These are phyloP conservation scores for Agrochola macilenta DNA, from an alignment of 2,888 invertebrate species.

Conservation along the genomic window DNA sequence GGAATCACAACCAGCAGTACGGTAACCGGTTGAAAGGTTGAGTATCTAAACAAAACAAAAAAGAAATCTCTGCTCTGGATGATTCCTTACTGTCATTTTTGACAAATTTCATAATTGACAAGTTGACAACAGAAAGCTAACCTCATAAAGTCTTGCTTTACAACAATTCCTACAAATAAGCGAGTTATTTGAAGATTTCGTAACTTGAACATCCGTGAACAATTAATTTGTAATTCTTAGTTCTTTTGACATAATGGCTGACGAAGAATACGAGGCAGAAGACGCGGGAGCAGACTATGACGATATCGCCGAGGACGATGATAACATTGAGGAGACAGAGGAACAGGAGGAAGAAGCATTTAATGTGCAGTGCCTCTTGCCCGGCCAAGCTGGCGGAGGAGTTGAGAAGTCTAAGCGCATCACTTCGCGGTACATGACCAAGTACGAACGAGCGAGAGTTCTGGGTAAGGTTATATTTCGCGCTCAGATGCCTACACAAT, in stretches of 20 bases:
- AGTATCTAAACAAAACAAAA: too few species aligned
- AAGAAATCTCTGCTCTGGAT: too few species aligned
- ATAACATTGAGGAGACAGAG: constrained; percentile 96
- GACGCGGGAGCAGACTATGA: constrained; percentile 96
- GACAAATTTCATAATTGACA: too few species aligned
- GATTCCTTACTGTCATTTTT: too few species aligned
- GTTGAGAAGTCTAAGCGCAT: constrained; percentile 97
- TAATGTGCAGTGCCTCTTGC: constrained; percentile 95
- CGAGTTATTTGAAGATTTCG: neutral
- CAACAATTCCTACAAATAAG: neutral
- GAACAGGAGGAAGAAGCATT: constrained; percentile 97
- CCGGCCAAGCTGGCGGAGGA: constrained; percentile 95
- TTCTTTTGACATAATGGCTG: constrained; percentile 90
- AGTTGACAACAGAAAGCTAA: constrained; percentile 27
- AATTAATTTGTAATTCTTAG: neutral
- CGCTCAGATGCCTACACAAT: neutral
- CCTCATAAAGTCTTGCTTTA: constrained; percentile 9
- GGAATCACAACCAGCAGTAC: too few species aligned
- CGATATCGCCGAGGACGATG: constrained; percentile 96
- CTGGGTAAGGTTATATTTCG: constrained; percentile 76
- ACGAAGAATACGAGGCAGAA: constrained; percentile 96
- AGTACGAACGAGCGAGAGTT: constrained; percentile 91
- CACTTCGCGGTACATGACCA: constrained; percentile 99
- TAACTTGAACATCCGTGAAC: neutral
- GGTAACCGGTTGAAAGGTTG: too few species aligned